phyloP scores from a whole-genome alignment of 2,888 invertebrate species.

The Melanotus villosus region DNA sequence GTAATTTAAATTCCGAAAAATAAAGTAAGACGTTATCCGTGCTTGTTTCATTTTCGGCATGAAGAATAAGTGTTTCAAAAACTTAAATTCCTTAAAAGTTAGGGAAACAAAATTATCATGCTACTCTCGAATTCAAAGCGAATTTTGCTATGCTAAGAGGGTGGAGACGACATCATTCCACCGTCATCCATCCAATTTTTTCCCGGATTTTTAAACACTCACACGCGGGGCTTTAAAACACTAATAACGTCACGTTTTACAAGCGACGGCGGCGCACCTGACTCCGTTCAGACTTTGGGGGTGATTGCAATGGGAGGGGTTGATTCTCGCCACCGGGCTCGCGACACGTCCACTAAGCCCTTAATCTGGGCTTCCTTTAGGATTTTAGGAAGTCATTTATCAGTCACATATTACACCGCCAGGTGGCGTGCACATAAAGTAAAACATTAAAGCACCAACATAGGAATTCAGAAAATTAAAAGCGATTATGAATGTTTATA shows the following conservation, averaged over 20 bases:
- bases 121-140: conserved; percentile 5
- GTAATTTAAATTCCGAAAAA: no score
- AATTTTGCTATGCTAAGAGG: conserved; percentile 29
- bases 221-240: conserved; percentile 58
- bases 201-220: conserved; percentile 58
- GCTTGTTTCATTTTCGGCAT: no score
- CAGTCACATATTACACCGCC: conserved; percentile 65
- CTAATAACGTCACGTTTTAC: conserved; percentile 64
- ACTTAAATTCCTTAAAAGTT: not conserved
- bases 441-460: conserved; percentile 41
- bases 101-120: not conserved
- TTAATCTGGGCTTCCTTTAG: conserved; percentile 67
- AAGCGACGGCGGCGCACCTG: conserved; percentile 60
- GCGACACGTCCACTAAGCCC: conserved; percentile 67
- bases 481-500: conserved; percentile 17
- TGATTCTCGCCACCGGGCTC: conserved; percentile 60
- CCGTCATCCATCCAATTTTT: conserved; percentile 48
- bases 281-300: conserved; percentile 54
- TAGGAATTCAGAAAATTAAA: conserved; percentile 19
- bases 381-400: conserved; percentile 69
- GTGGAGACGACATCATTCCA: conserved; percentile 22
- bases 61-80: not conserved
- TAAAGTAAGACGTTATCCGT: no score
- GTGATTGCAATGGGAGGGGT: conserved; percentile 51
- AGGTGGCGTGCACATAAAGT: conserved; percentile 66